Percentiles rank a stretch among this genome's conserved stretches.
Conservation (phyloP, 2,888 invertebrate species). For the Eupithecia subfuscata region DNA sequence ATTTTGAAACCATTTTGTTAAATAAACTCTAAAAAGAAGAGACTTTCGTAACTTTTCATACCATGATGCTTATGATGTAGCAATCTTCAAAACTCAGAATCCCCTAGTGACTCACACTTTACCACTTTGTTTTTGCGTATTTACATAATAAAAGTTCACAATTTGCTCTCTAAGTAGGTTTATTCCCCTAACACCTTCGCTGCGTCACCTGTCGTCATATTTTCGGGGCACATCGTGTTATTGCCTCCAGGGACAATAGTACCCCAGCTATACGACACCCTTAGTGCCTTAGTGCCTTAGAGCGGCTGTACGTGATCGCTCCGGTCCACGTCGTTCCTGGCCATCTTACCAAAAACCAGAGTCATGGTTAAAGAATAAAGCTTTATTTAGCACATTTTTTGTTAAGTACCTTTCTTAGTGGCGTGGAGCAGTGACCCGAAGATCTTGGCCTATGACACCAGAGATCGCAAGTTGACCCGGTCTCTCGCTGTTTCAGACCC, state of each 20-base stretch:
- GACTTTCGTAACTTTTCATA: background rate
- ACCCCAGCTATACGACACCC: constrained; percentile 10
- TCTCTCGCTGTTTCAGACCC: too few species aligned
- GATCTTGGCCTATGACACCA: too few species aligned
- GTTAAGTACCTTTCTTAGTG: too few species aligned
- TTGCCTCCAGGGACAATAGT: background rate
- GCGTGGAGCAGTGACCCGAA: too few species aligned
- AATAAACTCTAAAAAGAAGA: background rate
- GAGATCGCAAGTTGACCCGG: too few species aligned
- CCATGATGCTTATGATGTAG: background rate
- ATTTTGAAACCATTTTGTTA: background rate
- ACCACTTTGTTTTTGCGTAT: constrained; percentile 2
- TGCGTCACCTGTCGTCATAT: constrained; percentile 50
- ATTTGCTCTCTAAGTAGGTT: constrained; percentile 17
- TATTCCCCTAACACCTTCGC: constrained; percentile 32
- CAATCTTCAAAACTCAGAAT: background rate
- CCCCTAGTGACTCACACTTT: constrained; percentile 5
- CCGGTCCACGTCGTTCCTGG: background rate
- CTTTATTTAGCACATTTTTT: too few species aligned
- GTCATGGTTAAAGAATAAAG: too few species aligned
- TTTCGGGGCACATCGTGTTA: constrained; percentile 47
- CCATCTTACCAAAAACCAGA: background rate
- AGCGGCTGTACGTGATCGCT: background rate
- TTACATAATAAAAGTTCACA: constrained; percentile 20
- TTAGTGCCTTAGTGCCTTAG: background rate